Base-by-base conservation (phyloP, 1,140 invertebrate species). In the Leptinotarsa texana region DNA sequence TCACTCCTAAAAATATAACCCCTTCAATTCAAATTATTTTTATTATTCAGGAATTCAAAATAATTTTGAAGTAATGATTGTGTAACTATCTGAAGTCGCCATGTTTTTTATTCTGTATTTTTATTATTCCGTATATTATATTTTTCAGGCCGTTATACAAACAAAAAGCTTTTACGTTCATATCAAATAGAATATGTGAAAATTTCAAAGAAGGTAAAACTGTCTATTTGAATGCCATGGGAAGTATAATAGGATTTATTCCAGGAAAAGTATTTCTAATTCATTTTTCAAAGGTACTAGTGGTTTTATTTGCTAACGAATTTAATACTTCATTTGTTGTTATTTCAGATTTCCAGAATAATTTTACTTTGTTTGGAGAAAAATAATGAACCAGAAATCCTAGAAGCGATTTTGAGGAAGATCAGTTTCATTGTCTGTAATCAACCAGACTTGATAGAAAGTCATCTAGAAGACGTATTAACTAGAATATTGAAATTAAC, bases 391-490 rank as follows among this genome's bases (percentile, higher is more conserved):
- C 85, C 86, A 24, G 85, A 90, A 69, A 81, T 91, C 63, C 79
- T 93, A 15, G 77, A 87, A 33, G 88, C 90, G 15, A 87, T 91
- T 42, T 80, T 93, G 13, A 86, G 87, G 51, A 88, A 89, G 4
- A 84, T 93, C 21, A 87, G 87, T 62, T 85, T 87, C 75, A 88
- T 93, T 74, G 84, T 92, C 13, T 81, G 89, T 77, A 83, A 86
- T 6, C 88, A 89, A 78, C 87, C 91, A 77, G 62, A 78, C 0
- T 84, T 88, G 75, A 87, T 93, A 47, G 85, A 87, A 11, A 84
- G 88, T 13, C 89, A 92, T 78, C 85, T 91, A 75, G 88, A 90
- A 78, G 90, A 89, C 73, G 86, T 94, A 57, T 87, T 93, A 79
- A 88, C 91, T n/a, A 88, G 88, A 75, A 87, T 92, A 62, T 79